Evolutionary conservation across 2,888 invertebrate species (phyloP), one percentile per base, ranked within the genome.

Genomic region (Prosopocoilus inquinatus): DNA sequence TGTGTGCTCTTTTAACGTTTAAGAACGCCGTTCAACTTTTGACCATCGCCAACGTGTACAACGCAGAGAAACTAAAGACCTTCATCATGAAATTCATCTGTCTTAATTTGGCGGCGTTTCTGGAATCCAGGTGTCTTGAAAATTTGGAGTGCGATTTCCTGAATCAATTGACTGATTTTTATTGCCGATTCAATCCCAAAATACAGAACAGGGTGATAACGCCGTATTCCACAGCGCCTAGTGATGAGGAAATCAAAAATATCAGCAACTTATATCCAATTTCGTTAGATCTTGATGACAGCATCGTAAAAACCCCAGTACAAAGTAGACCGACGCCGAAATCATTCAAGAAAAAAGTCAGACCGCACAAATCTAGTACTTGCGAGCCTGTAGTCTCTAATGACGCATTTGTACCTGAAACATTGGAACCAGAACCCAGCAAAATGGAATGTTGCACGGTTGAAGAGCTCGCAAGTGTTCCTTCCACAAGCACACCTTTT

Each of bases 41-140:
- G 53, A 86, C 90, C 66, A 86, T 94, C 67, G 85, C 92, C 0
- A 81, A 82, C 60, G 82, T 85, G 8, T 92, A 91, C 76, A 91
- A 91, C 70, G 90, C 92, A 3, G 71, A 77, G 0, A 83, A 90
- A 62, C 78, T 94, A 9, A 88, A 88, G 74, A 77, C 78, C 9
- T 85, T 84, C 57, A 89, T 89, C 71, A 84, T 90, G 82, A 86
- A 90, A 67, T 94, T 88, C 68, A 88, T 94, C 55, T 84, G 84
- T 3, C 79, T 88, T 47, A 94, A 94, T 75, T 74, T 94, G 41
- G 78, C 86, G 3, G 81, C 87, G 12, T 77, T 93, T 9, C 76
- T 94, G 4, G 89, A 90, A 73, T 83, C 83, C 62, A 83, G 83
- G 67, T 78, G 81, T 32, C 75, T 92, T 48, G 88, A 90, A 58